Evolutionary conservation across 53 echinoderm and acorn worm genomes (phyloP), one percentile per base, ranked within the genome.

Genomic region (Temnopleurus reevesii): DNA sequence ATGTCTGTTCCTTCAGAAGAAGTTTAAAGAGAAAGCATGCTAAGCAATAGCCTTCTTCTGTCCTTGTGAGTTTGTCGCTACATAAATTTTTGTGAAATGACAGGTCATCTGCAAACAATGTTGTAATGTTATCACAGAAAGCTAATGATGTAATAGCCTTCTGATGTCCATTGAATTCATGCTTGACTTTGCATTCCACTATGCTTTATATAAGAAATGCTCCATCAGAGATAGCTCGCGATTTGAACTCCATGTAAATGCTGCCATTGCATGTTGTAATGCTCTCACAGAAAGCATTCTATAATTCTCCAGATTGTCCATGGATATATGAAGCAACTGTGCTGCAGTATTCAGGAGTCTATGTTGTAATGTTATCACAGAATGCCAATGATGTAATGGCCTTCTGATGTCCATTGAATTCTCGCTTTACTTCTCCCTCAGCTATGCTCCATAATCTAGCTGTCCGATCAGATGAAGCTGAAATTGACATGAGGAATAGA

Each of bases 351-450:
- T n/a, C n/a, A n/a, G n/a, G 36, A n/a, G 41, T 71, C 71, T 66
- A 87, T 19, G 88, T 19, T 7, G 88, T 45, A 24, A 87, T 87
- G 53, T 87, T 87, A 46, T 97, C 97, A 54, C 94, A 95, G 92
- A 97, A 97, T 9, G 97, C 97, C 24, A 97, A 77, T 1, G 97
- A 94, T 49, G 97, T 97, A 61, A 97, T 91, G 46, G 97, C 97
- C 64, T 97, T 97, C 77, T 97, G 97, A 53, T 97, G 97, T 27
- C 97, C 97, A 41, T 92, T 97, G 76, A 96, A 97, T 60, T 97
- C 97, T 34, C 97, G 76, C 76, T 97, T 97, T 31, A 97, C 93
- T 27, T 94, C 95, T 19, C 93, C 90, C 45, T 94, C 93, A 23
- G 96, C 97, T 28, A 97, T 89, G 45, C 93, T 97, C 97, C 97